Base-by-base conservation (phyloP, 2,113 vertebrate species). In the Burhinus oedicnemus region DNA sequence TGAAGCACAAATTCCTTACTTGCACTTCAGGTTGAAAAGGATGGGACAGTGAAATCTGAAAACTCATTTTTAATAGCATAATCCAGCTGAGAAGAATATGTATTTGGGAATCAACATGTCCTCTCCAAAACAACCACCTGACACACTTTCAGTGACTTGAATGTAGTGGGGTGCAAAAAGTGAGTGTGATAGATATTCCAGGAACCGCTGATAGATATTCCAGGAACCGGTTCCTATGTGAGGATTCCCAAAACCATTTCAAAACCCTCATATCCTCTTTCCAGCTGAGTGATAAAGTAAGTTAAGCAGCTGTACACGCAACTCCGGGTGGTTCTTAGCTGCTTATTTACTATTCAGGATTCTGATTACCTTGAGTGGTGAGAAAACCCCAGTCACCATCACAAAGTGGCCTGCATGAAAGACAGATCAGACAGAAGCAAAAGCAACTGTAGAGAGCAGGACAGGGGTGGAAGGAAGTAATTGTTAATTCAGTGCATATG, bases 231-330 rank as follows among this genome's bases (percentile, higher is more conserved):
- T 42, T 72, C 30, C 21, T 83, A 23, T 3, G 1, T 57, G 34
- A 83, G 21, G 16, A 57, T 45, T 89, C 15, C 23, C 32, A 16
- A 75, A 69, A 30, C 19, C 44, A 4, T 78, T 91, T 69, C 26
- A 78, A 74, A 89, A 18, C 22, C 1, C 32, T 58, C 19, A 6
- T 38, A 64, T 72, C 4, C 14, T 61, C 9, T 72, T 25, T 64
- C 21, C 26, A 47, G 11, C 23, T 87, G 70, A 65, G 21, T 0
- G 1, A 26, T 30, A 27, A 0, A 0, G 2, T 74, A 61, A 69
- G 1, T 51, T 57, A 61, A 47, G n/a, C 38, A 71, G 18, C 71
- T 78, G 20, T 51, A 60, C 17, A 40, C 72, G 13, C 9, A 57
- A 18, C 29, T 77, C 23, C 1, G 7, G 22, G 25, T 44, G 6